Evolutionary conservation across 2,113 vertebrate genomes (phyloP), one percentile per base, ranked within the genome.

Genomic region (Fulmarus glacialis): DNA sequence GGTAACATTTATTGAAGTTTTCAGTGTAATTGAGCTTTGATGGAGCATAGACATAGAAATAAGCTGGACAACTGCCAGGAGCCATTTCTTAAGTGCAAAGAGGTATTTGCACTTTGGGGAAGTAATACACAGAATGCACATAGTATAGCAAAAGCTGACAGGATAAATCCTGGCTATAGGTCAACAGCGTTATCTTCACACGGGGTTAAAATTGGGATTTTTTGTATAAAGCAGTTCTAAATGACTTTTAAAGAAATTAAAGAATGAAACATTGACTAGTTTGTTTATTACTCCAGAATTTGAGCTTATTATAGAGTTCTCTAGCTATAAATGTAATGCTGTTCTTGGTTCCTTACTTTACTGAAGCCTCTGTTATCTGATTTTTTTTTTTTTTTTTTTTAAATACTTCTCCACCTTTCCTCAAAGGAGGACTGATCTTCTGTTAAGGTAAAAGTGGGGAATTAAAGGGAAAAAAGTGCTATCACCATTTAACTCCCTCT

Each of bases 11-110:
- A 87, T 96, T 67, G 89, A 82, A 91, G 62, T 62, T 83, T 82
- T 97, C 82, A 83, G 89, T 83, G 71, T 93, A 94, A 87, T 95
- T 97, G 74, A 89, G 59, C 63, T 83, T 97, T 97, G 97, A 95
- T 93, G 66, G 90, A 95, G 55, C 77, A 87, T 17, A 95, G 72
- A 91, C 42, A 77, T 43, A 58, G 89, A 93, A 98, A 97, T 74
- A 75, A 97, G 91, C 83, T 93, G 88, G 96, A 63, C 71, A 52
- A 21, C 27, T 95, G 71, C 89, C 89, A 96, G 70, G 12, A 90
- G 86, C 52, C 27, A 40, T 90, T 93, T 86, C 93, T 93, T 90
- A 94, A 92, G 92, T 89, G 42, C 24, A 66, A 94, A 82, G 87
- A 66, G 32, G 38, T 72, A 88, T 77, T 96, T 92, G n/a, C 72